Base-by-base conservation (phyloP, 1,140 invertebrate species). In the Melitaea cinxia region DNA sequence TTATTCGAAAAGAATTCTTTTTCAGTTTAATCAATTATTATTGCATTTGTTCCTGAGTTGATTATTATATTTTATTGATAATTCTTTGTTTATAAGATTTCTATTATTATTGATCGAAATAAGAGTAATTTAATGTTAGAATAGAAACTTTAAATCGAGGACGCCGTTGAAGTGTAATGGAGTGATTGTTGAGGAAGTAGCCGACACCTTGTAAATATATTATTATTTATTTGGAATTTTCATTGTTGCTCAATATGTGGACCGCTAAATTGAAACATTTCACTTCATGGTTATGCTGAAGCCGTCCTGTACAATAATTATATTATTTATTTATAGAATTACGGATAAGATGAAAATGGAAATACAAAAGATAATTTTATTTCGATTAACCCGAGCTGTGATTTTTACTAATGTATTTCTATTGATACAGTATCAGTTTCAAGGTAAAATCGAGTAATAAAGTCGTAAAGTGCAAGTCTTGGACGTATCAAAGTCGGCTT, bases 41-140 rank as follows among this genome's bases (percentile, higher is more conserved):
- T 87, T 91, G 88, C 88, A 91, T 91, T 91, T 91, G 88, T 91
- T 91, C 88, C 88, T 91, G 88, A 89, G 82, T 87, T 89, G 83
- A 87, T 83, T 85, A 78, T 83, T 90, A 89, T 80, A 89, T 88
- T 91, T 89, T 91, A 89, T 88, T 82, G 65, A 80, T 86, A 87
- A 85, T 82, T 75, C 79, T 65, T 85, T 76, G 75, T 81, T 82
- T 81, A 66, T 88, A 90, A 86, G 85, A 82, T 77, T 80, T 83
- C 69, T 85, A 83, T 80, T 74, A 72, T 57, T 72, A 78, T 77
- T 82, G 67, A 70, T 77, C 74, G 60, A 75, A 74, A 70, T 79
- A 87, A 85, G 80, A 81, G 49, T 89, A 88, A 88, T 85, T 88
- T 84, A 83, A 85, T 78, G 72, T 75, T 73, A 65, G 71, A 68